Base-by-base conservation (phyloP, 2,113 vertebrate species). In the Nycticorax nycticorax region DNA sequence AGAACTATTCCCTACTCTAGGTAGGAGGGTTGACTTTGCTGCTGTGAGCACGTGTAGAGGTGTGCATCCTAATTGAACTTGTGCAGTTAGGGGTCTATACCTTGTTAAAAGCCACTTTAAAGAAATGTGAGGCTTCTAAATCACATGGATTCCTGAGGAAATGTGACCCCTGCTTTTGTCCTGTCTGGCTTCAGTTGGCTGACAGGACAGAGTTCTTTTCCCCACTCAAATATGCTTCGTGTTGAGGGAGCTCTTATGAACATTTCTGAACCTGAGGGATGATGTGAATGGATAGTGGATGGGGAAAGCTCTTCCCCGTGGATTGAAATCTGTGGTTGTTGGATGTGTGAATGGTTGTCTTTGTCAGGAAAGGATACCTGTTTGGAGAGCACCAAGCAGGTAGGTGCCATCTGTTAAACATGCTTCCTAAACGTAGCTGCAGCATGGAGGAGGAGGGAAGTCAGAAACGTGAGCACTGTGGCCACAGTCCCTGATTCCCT, bases 141-240 rank as follows among this genome's bases (percentile, higher is more conserved):
- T 73, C 6, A 5, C n/a, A 2, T 5, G 15, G 13, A 5, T 71
- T 88, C 60, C 59, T 20, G 45, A 37, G 48, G 35, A 84, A 73
- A 43, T 4, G 14, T 32, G 15, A 28, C 7, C 19, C 20, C 63
- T 64, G 48, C 1, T 52, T 77, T 87, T 28, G 39, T 60, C 57
- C 22, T 85, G 56, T 28, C 60, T 92, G 72, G 32, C 27, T 75
- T 76, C 56, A 74, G 15, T 9, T 91, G 66, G 20, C 47, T 62
- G 57, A 53, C 10, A 37, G 48, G 28, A 28, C 41, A 53, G 72
- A 76, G 43, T 43, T 20, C 27, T 68, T 43, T 50, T 33, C 24
- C 22, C 66, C 0, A 1, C n/a, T 71, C 12, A 35, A 48, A 18
- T 47, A 19, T 8, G 22, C 27, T 27, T 1, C 1, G 0, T 13